These are phyloP conservation scores for Menidia beryllina DNA, from an alignment of 2,113 vertebrate genomes.

Conservation along the genomic window DNA sequence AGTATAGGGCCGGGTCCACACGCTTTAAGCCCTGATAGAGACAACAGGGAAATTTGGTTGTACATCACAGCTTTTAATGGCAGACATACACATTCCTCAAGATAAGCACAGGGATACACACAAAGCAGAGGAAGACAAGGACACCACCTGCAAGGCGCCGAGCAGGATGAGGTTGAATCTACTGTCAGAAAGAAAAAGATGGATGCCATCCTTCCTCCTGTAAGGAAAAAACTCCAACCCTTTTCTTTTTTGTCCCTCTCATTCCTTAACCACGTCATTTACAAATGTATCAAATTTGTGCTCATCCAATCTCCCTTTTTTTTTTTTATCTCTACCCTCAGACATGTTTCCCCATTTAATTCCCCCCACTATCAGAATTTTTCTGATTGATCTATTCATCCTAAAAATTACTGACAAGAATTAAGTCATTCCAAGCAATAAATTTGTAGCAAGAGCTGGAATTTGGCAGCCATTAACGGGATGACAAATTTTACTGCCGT, in stretches of 20 bases:
- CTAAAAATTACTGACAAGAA: background rate
- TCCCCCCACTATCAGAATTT: too few species aligned
- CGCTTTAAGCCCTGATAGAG: slow-evolving; percentile 89
- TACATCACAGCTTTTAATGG: background rate
- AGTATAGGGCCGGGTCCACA: slow-evolving; percentile 87
- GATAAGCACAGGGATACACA: slow-evolving; percentile 13
- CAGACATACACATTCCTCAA: background rate
- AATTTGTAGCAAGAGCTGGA: slow-evolving; percentile 2
- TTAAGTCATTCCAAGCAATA: background rate
- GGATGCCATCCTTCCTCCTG: slow-evolving; percentile 28
- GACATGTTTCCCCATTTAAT: background rate
- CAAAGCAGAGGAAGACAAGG: background rate
- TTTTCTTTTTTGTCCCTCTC: background rate
- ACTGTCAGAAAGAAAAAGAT: slow-evolving; percentile 39
- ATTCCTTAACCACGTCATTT: background rate
- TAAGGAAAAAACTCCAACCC: background rate
- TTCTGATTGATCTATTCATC: too few species aligned
- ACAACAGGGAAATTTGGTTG: slow-evolving; percentile 1
- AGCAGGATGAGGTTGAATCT: slow-evolving; percentile 39
- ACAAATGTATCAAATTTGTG: background rate
- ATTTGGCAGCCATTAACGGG: background rate
- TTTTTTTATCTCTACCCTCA: background rate
- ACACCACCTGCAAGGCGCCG: slow-evolving; percentile 10
- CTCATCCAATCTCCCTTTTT: background rate
- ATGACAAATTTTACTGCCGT: background rate